Evolutionary conservation across 2,888 invertebrate species (phyloP), one percentile per base, ranked within the genome.

Genomic region (Andricus curvator): DNA sequence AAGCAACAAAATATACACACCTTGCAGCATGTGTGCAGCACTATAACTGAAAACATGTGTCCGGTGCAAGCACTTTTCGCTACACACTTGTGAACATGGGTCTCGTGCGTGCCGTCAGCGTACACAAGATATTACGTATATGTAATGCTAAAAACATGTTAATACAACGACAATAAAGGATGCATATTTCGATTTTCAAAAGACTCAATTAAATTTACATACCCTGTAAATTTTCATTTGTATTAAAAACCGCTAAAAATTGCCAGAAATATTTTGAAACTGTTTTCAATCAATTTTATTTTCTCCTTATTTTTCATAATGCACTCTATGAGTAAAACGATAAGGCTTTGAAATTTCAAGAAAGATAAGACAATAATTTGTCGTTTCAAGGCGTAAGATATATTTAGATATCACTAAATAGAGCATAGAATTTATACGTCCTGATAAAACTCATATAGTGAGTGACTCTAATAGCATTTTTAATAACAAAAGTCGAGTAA

Each of bases 91-190:
- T 86, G 88, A 90, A 88, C 88, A 88, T 84, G 86, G 86, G 83
- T 84, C 81, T 65, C 86, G 89, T 87, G 89, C 91, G 90, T 90
- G 90, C 89, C 87, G 86, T 85, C 86, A 86, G 85, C 87, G 84
- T 90, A 88, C 86, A 90, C 88, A 87, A 87, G 80, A 83, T 67
- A 60, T 51, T 77, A 77, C 77, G 51, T 17, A n/a, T 9, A 37
- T n/a, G 65, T 78, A 78, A 78, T 37, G 51, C 22, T n/a, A 8
- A 25, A 44, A 62, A 62, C 22, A 64, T 29, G 15, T 64, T 29
- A 29, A 29, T 29, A 64, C 15, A 64, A 29, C 22, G 25, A 64
- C 1, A 64, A 64, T 29, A 64, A 29, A 64, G 17, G 60, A 64
- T 29, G 64, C 29, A 15, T 5, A 29, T 64, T 17, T 25, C 2